Evolutionary conservation across 37 sponge, comb jelly and placozoan species (phyloP).

Genomic region (Diacarnus erythraeanus): DNA sequence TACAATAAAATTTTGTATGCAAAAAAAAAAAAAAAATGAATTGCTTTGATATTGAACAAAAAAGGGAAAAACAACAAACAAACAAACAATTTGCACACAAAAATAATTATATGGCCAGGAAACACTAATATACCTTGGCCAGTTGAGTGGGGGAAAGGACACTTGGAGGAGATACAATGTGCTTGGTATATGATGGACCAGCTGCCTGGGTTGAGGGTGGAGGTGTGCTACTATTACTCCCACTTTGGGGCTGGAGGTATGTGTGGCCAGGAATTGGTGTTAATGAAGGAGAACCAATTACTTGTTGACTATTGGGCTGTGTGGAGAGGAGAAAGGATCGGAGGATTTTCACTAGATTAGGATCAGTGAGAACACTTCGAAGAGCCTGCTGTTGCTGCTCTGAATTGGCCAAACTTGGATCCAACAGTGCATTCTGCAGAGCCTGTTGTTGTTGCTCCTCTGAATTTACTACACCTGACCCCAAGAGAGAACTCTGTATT

Average conservation of each 20-base stretch:
- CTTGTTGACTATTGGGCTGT: neutral
- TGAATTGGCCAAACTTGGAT: slow-evolving; percentile 39
- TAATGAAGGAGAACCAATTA: neutral
- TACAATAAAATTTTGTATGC: neutral
- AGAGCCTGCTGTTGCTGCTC: slow-evolving; percentile 50
- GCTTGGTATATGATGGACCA: neutral
- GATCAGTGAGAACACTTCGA: slow-evolving; percentile 44
- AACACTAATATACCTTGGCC: neutral
- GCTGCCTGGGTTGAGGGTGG: neutral
- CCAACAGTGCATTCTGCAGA: slow-evolving; percentile 35
- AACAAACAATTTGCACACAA: neutral
- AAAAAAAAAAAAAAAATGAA: neutral
- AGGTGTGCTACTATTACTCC: neutral
- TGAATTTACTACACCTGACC: slow-evolving; percentile 38
- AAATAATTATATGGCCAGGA: slow-evolving; percentile 1
- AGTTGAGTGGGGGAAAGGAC: neutral
- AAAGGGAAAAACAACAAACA: neutral
- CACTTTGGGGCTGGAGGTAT: neutral
- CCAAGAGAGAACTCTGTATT: slow-evolving; percentile 33
- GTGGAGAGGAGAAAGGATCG: slow-evolving; percentile 16
- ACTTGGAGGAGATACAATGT: neutral
- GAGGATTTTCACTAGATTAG: slow-evolving; percentile 39
- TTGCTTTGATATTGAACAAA: neutral
- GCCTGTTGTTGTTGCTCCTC: slow-evolving; percentile 48
- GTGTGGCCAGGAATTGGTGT: too few species aligned